These are phyloP conservation scores for Antedon mediterranea DNA, from an alignment of 53 echinoderm and acorn worm genomes.

Conservation along the genomic window DNA sequence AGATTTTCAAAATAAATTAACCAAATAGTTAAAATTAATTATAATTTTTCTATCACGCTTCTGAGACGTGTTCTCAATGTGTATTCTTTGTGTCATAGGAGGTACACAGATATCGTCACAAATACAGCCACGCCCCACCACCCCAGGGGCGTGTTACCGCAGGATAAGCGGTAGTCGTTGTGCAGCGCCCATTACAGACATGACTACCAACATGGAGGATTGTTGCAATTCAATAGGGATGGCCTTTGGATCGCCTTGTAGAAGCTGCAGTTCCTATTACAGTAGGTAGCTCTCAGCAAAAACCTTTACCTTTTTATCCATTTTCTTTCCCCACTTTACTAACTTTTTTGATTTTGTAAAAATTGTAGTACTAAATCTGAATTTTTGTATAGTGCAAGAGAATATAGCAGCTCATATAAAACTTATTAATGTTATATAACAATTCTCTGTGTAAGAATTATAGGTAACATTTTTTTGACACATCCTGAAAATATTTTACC, in stretches of 20 bases:
- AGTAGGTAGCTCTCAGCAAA: background rate
- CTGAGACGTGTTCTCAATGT: background rate
- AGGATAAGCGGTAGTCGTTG: slow-evolving; percentile 49
- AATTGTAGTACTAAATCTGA: too few species aligned
- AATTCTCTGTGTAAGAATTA: too few species aligned
- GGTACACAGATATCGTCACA: background rate
- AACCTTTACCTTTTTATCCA: background rate
- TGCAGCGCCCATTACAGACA: slow-evolving; percentile 69
- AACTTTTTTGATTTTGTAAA: too few species aligned
- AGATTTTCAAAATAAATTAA: too few species aligned
- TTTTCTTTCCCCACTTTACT: too few species aligned
- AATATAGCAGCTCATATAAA: too few species aligned
- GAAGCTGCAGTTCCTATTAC: slow-evolving; percentile 26
- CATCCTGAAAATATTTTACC: too few species aligned
- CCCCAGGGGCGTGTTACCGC: slow-evolving; percentile 73
- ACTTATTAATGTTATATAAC: too few species aligned
- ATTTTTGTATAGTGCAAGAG: too few species aligned
- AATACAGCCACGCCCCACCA: background rate
- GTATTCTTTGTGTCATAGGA: background rate
- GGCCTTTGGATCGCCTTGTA: slow-evolving; percentile 81
- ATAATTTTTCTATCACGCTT: background rate
- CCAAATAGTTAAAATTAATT: too few species aligned
- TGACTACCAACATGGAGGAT: slow-evolving; percentile 73
- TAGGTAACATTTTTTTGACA: too few species aligned
- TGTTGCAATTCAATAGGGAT: slow-evolving; percentile 82